Percentiles rank a stretch among this genome's conserved stretches.
phyloP scores from a whole-genome alignment of 2,888 invertebrate species.

The Ophion costatus region DNA sequence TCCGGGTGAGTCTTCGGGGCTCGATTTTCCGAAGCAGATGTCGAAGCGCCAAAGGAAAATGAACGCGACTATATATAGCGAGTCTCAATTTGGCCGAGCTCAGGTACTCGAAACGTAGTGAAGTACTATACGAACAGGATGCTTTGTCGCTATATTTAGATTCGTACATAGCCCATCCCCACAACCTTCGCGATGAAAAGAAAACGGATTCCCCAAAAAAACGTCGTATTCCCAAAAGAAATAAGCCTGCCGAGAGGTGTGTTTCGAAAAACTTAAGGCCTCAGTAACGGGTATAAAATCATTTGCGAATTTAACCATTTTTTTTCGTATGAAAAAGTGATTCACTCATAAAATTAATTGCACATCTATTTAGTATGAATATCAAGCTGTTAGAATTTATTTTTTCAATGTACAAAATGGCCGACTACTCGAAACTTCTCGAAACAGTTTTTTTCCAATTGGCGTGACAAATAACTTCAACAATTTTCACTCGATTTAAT shows the following conservation, averaged over 20 bases:
- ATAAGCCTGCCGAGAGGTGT: neutral
- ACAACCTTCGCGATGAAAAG: neutral
- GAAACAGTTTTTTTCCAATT: too few species aligned
- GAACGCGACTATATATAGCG: slow-evolving; percentile 22
- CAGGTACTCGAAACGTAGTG: slow-evolving; percentile 19
- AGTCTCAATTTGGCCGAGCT: slow-evolving; percentile 32
- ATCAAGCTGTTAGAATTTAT: too few species aligned
- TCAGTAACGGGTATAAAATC: too few species aligned
- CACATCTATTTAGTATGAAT: too few species aligned
- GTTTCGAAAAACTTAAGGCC: neutral
- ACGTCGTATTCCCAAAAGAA: neutral
- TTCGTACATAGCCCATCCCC: neutral
- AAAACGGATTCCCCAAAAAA: neutral
- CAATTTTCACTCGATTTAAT: too few species aligned
- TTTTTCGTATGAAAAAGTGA: too few species aligned
- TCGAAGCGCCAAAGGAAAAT: slow-evolving; percentile 41
- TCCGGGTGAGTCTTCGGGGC: slow-evolving; percentile 5
- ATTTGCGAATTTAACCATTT: too few species aligned
- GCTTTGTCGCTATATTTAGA: neutral
- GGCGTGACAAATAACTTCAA: too few species aligned
- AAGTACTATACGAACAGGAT: neutral
- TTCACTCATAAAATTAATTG: too few species aligned
- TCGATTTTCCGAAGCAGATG: slow-evolving; percentile 61
- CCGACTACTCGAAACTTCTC: too few species aligned
- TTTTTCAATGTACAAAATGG: too few species aligned